Percentiles rank a stretch among this genome's conserved stretches.
These are phyloP conservation scores for Frieseomelitta varia DNA, from an alignment of 1,140 invertebrate species.

Conservation along the genomic window DNA sequence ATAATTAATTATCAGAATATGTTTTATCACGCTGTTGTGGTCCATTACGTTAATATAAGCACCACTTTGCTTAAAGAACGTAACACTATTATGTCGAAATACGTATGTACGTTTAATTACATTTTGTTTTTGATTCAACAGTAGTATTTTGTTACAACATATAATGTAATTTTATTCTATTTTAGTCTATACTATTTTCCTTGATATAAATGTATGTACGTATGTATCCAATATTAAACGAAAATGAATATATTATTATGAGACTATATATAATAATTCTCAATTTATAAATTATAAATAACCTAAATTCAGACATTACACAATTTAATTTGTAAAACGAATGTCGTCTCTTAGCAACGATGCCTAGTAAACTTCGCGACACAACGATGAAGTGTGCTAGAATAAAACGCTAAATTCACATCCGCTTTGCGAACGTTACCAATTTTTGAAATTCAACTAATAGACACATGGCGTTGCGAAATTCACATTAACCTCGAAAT, in stretches of 20 bases:
- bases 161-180: neutral
- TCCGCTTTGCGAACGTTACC: neutral
- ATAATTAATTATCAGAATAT: neutral
- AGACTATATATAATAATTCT: no score
- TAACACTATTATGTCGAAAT: neutral
- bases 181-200: neutral
- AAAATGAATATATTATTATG: neutral
- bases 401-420: neutral
- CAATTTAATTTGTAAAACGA: no score
- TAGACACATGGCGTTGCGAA: neutral
- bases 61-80: neutral
- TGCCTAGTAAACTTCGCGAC: no score
- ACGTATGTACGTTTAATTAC: no score
- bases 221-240: neutral
- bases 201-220: neutral
- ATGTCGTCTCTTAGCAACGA: no score
- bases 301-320: no score
- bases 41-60: neutral
- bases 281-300: no score
- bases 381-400: no score
- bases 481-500: conserved; percentile 28
- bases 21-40: neutral
- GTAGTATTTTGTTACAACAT: no score
- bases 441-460: neutral
- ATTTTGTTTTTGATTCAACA: no score